These are phyloP conservation scores for Hesperophylax magnus DNA, from an alignment of 1,140 invertebrate species.

Conservation along the genomic window DNA sequence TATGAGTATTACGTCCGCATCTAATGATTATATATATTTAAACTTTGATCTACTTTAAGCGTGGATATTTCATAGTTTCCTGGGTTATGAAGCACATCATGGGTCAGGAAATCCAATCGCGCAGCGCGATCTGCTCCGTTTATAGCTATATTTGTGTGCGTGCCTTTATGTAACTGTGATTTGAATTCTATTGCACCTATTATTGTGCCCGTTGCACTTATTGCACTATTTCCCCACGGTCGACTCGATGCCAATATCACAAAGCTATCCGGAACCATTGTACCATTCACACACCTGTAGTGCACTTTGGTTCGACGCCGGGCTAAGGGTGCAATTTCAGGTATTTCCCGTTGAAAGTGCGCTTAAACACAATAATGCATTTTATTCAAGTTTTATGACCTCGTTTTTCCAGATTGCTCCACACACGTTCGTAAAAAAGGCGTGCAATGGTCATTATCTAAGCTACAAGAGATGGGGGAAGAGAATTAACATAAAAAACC, in stretches of 20 bases:
- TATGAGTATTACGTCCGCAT: too few species aligned
- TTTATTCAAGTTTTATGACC: not conserved
- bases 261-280: conserved; percentile 9
- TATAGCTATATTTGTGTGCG: not conserved
- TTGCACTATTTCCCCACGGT: conserved; percentile 34
- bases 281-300: conserved; percentile 47
- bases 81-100: conserved; percentile 1
- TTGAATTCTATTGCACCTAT: conserved; percentile 27
- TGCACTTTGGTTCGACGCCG: not conserved
- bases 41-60: conserved; percentile 13
- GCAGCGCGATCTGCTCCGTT: not conserved
- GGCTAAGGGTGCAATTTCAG: conserved; percentile 40
- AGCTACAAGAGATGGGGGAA: too few species aligned
- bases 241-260: conserved; percentile 11
- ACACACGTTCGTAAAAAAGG: too few species aligned
- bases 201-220: too few species aligned
- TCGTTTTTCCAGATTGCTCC: too few species aligned
- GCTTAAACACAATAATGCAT: conserved; percentile 6
- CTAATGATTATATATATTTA: not conserved
- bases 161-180: conserved; percentile 34
- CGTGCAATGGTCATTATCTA: too few species aligned
- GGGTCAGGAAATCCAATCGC: conserved; percentile 14
- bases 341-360: conserved; percentile 44
- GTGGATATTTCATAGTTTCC: conserved; percentile 11
- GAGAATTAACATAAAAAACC: too few species aligned